These are phyloP conservation scores for Magallana ariakensis DNA, from an alignment of 1,140 invertebrate species.

Conservation along the genomic window DNA sequence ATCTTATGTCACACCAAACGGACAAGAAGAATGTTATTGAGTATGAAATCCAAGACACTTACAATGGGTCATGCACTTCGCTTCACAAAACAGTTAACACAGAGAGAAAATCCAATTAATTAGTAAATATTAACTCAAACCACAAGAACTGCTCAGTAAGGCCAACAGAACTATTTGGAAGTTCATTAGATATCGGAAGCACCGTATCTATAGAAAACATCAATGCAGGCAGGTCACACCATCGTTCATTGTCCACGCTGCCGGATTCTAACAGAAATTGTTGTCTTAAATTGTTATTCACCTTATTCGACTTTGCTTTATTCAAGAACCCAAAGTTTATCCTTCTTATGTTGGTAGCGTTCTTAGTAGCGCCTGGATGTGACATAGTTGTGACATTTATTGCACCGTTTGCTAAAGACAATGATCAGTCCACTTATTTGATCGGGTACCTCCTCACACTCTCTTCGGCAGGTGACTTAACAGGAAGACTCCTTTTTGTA, in stretches of 20 bases:
- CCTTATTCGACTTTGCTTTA: slow-evolving; percentile 22
- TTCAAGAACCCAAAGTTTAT: slow-evolving; percentile 26
- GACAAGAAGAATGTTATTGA: background rate
- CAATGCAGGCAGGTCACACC: background rate
- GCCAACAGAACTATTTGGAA: background rate
- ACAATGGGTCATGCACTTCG: background rate
- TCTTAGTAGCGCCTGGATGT: background rate
- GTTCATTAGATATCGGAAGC: background rate
- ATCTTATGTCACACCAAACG: too few relatives aligned
- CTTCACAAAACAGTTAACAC: background rate
- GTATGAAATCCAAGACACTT: background rate
- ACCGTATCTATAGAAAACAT: background rate
- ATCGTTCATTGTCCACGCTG: background rate
- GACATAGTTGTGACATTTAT: slow-evolving; percentile 31
- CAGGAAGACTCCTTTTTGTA: background rate
- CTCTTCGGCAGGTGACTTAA: slow-evolving; percentile 19
- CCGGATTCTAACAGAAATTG: background rate
- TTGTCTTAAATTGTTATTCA: background rate
- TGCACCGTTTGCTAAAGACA: background rate
- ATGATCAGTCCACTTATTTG: background rate
- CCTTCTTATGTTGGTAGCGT: background rate
- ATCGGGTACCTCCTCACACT: slow-evolving; percentile 26
- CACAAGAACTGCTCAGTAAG: background rate
- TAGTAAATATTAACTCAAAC: background rate
- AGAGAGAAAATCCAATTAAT: background rate